Conservation (phyloP, 1,140 invertebrate species). For the Drosophila nebulosa region DNA sequence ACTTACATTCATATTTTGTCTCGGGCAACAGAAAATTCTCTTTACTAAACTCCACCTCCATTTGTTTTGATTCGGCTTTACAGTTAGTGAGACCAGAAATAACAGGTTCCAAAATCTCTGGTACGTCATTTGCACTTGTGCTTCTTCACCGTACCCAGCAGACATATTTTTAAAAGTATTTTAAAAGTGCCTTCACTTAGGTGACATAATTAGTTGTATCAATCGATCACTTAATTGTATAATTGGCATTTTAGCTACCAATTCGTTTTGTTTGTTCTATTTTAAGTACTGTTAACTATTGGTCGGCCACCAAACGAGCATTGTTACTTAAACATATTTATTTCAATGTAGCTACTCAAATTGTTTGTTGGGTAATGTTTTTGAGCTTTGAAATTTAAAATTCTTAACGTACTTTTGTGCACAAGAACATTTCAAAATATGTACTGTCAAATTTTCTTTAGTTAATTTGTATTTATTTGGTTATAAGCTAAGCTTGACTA, state of each 20-base stretch:
- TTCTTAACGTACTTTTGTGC: not conserved
- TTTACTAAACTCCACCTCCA: conserved; percentile 78
- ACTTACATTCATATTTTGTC: conserved; percentile 80
- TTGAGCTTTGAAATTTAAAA: not conserved
- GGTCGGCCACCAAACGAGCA: too few relatives aligned
- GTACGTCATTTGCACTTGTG: not conserved
- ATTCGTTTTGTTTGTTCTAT: too few relatives aligned
- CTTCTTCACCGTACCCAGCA: not conserved
- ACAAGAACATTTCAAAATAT: not conserved
- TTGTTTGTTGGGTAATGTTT: not conserved
- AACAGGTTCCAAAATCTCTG: not conserved
- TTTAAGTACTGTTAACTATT: too few relatives aligned
- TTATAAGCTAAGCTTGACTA: too few relatives aligned
- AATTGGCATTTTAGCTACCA: too few relatives aligned
- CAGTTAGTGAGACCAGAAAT: not conserved
- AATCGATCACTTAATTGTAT: too few relatives aligned
- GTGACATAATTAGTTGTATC: too few relatives aligned
- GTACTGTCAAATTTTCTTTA: not conserved
- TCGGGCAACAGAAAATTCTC: conserved; percentile 73
- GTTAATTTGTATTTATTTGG: not conserved
- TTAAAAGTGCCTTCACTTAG: not conserved
- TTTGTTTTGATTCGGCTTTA: conserved; percentile 22
- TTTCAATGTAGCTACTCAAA: too few relatives aligned
- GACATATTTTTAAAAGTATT: not conserved
- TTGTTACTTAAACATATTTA: too few relatives aligned